Base-by-base conservation (phyloP, 2,797 vertebrate species). In the Heterohyrax brucei region DNA sequence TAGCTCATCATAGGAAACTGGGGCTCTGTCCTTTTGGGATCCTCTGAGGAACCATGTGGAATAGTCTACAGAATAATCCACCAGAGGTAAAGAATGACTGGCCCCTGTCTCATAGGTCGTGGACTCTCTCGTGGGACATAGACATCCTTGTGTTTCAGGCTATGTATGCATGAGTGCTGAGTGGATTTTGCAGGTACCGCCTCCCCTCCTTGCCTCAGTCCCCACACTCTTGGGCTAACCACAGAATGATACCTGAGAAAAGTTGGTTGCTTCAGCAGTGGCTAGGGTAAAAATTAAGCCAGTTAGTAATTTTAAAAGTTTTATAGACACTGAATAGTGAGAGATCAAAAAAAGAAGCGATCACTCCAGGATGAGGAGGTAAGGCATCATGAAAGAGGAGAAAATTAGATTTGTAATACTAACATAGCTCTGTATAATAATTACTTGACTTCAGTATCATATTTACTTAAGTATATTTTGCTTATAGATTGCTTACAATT, bases 401-500 rank as follows among this genome's bases (percentile, higher is more conserved):
- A 82, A 85, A 62, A 50, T 64, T 87, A 59, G 50, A 87, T 72
- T 76, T 39, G 28, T 33, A 56, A 33, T 72, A 91, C 81, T 61
- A 80, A 91, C 24, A 53, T 50, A 72, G 50, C 2, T 79, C n/a
- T 73, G 12, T 48, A 48, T 66, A 66, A 83, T 30, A 83, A 48
- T 80, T 79, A 77, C 30, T 10, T 59, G 33, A 33, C 28, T 90
- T 87, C 16, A 53, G 66, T 77, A 84, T 1, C 48, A 50, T 73
- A 88, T 91, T 92, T 79, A 77, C 76, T 70, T 75, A 85, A 72
- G 48, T 77, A 12, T 68, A 68, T 62, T 79, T 91, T 88, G n/a
- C 24, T 94, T 94, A 76, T 39, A n/a, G 48, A 44, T 59, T 86
- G 50, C 75, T 94, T 90, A 87, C 21, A 72, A 77, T 85, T 81